Evolutionary conservation across 2,797 vertebrate genomes (phyloP), one percentile per base, ranked within the genome.

Genomic region (Schizopygopsis pylzovi): DNA sequence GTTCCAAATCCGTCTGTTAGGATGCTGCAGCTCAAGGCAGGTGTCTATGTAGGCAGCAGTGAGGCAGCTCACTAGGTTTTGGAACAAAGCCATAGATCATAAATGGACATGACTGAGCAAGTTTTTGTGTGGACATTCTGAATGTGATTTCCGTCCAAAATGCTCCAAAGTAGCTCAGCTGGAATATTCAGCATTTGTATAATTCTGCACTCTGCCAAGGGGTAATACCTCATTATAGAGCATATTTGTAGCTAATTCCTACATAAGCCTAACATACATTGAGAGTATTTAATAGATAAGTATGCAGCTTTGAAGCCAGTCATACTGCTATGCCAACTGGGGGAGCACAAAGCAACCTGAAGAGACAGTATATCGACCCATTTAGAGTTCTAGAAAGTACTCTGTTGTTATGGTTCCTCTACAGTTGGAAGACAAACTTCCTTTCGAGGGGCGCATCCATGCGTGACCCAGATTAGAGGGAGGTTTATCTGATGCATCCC

Each of bases 401-500:
- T 67, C 28, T 75, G 15, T 76, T 68, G 37, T 20, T 59, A 41
- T 1, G 1, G 52, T 82, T 63, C 22, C 11, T 37, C 49, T 54
- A 68, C 11, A 8, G 68, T 12, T 80, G 61, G 33, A 70, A 54
- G 81, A 76, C 25, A 79, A 59, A n/a, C 18, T 80, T 61, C 61
- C 54, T 41, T 78, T 47, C 28, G 12, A 11, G 20, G 15, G 22
- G 28, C 18, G 8, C 65, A 81, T 45, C 75, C 49, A 76, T 8
- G 33, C 72, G 15, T 71, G 68, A 82, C 79, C 87, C 84, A 85
- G 82, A 88, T 88, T 82, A 65, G 5, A 79, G 45, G 70, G 68
- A 75, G 79, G 65, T 37, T 54, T 79, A 61, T 80, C 67, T 72
- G 65, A 85, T 70, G 28, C 72, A 2, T 84, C 73, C 22, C 6